Evolutionary conservation across 1,140 invertebrate species (phyloP).

Genomic region (Conus ventricosus): DNA sequence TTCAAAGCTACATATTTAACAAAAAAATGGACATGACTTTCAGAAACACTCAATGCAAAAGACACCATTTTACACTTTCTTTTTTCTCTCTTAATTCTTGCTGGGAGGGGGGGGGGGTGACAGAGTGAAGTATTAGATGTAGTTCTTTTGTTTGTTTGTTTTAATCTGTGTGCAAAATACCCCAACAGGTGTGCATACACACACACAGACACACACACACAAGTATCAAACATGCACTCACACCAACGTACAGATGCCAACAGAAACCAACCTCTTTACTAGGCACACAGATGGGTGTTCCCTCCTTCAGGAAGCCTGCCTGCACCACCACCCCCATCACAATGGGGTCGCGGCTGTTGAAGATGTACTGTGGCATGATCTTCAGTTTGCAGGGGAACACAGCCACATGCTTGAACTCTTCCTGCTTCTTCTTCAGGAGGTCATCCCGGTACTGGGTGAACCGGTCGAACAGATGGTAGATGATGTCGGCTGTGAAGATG

Average conservation of each 20-base stretch:
- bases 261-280: constrained; percentile 83
- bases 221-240: neutral
- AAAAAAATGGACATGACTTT: too few relatives aligned
- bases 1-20: too few relatives aligned
- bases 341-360: constrained; percentile 98
- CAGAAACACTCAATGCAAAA: too few relatives aligned
- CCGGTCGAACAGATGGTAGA: constrained; percentile 99
- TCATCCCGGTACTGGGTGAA: constrained; percentile 97
- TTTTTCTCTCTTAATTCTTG: too few relatives aligned
- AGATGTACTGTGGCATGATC: constrained; percentile 92
- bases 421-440: constrained; percentile 92
- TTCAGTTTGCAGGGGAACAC: constrained; percentile 98
- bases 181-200: too few relatives aligned
- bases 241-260: neutral
- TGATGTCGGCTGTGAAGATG: constrained; percentile 99
- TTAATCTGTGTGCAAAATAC: too few relatives aligned
- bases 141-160: too few relatives aligned
- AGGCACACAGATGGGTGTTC: constrained; percentile 97
- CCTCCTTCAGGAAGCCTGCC: constrained; percentile 95
- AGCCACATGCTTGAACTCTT: constrained; percentile 94
- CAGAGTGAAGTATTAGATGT: too few relatives aligned
- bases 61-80: too few relatives aligned
- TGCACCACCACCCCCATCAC: constrained; percentile 97
- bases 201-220: neutral
- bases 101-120: too few relatives aligned